Base-by-base conservation (phyloP, 2,888 invertebrate genomes). In the Amblyteles armatorius region DNA sequence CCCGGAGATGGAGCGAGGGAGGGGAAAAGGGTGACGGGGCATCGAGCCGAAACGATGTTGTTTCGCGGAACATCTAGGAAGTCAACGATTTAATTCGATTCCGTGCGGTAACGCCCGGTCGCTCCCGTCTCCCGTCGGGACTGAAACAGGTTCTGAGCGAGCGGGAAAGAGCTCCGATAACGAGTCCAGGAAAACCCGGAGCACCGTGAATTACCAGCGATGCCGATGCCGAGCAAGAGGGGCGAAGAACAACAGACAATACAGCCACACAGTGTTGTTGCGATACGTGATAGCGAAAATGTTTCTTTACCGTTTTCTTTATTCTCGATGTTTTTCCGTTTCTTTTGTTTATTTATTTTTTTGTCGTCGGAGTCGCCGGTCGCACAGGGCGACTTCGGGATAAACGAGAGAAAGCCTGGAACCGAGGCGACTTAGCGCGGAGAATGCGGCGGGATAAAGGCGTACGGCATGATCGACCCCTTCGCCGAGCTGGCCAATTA, bases 401-500 rank as follows among this genome's bases (percentile, higher is more conserved):
- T 29, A 22, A 22, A 50, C 33, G 65, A 36, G 36, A 29, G 19
- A 63, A 63, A 63, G 26, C 48, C 29, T 13, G 19, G n/a, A 60
- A 29, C 44, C 33, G 19, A 33, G 40, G 44, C 48, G 73, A 29
- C 50, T 72, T 19, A 6, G 72, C n/a, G 9, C 36, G 57, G 19
- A 5, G 22, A 36, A n/a, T 29, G 5, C 19, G 26, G 3, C 9
- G 6, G 36, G 76, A 16, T 44, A 50, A 48, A 36, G 55, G 36
- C 6, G n/a, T 52, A 52, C 52, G 78, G 67, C 48, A 69, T 80
- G 67, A 84, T 81, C 67, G 71, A 57, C 74, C 67, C 76, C 63
- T 29, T 74, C 55, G 50, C 48, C 60, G 13, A 9, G 60, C 16
- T 2, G 60, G 60, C 79, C 83, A 83, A 85, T 87, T 87, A 87